Base-by-base conservation (phyloP, 2,797 vertebrate genomes). In the Florisuga fusca region DNA sequence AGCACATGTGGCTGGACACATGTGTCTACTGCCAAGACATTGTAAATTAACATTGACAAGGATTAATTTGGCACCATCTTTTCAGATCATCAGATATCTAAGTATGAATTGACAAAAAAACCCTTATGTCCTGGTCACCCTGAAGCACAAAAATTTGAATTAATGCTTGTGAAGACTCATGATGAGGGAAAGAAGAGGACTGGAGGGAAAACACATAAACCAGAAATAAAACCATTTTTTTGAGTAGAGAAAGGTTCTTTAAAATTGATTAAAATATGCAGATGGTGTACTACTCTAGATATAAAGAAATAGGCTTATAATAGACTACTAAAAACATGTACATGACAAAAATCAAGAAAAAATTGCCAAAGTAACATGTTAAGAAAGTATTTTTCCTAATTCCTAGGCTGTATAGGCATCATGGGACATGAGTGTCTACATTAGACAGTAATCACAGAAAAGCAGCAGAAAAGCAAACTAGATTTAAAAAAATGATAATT, bases 341-440 rank as follows among this genome's bases (percentile, higher is more conserved):
- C 1, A 1, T 34, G 5, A 62, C 22, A 63, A 81, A 76, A 82
- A 17, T 2, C 1, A 26, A 46, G 4, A 10, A 46, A 19, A 1
- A 21, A 71, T 41, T 21, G 5, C 3, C 3, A 16, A 38, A 38
- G 5, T 4, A 2, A 38, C 57, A 20, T 5, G 20, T 80, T 54
- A 27, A 61, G 22, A 11, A 59, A 50, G 17, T 9, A 14, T n/a
- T 4, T 76, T 89, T 85, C 10, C 18, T 62, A 59, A 48, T 93
- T 23, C 10, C 6, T 43, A 48, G 34, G 41, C 10, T 34, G 5
- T 27, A 27, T 33, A 45, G 41, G 5, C 20, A 69, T 64, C 43
- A 48, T 57, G 27, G 25, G 15, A 82, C 33, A 34, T 38, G 20
- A 21, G 25, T 62, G 46, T 43, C 33, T 68, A 27, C 8, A 12